These are phyloP conservation scores for Podilymbus podiceps DNA, from an alignment of 2,113 vertebrate species.

Conservation along the genomic window DNA sequence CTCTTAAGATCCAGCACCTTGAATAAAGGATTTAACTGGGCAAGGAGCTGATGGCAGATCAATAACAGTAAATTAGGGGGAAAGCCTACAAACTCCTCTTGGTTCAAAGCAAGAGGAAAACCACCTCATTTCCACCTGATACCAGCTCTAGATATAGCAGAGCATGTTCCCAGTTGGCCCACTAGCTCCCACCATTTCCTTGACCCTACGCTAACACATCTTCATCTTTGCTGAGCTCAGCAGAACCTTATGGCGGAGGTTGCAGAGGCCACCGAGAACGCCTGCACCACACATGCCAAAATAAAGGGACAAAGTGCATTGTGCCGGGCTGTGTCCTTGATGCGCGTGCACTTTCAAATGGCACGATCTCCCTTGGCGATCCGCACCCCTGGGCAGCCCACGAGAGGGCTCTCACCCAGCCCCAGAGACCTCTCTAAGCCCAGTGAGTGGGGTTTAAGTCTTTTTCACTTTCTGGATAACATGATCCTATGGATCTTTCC, in stretches of 20 bases:
- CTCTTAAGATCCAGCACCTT: slow-evolving; percentile 24
- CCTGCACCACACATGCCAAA: slow-evolving; percentile 9
- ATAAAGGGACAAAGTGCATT: slow-evolving; percentile 34
- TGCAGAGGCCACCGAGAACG: neutral
- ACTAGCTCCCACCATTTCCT: neutral
- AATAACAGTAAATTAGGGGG: slow-evolving; percentile 35
- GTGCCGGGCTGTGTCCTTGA: neutral
- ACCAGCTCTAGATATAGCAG: neutral
- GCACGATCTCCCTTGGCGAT: neutral
- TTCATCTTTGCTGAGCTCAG: slow-evolving; percentile 20
- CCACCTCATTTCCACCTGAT: neutral
- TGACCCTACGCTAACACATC: neutral
- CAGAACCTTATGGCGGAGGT: neutral
- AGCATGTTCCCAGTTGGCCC: neutral
- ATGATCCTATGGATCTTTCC: slow-evolving; percentile 47
- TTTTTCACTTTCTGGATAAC: slow-evolving; percentile 47
- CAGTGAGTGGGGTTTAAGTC: slow-evolving; percentile 23
- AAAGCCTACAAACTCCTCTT: slow-evolving; percentile 19
- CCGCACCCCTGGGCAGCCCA: neutral
- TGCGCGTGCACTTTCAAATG: neutral
- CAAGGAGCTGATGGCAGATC: slow-evolving; percentile 55
- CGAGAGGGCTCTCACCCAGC: neutral
- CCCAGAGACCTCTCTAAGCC: neutral
- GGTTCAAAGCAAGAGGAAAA: slow-evolving; percentile 17
- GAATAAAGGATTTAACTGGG: slow-evolving; percentile 49